Evolutionary conservation across 2,797 vertebrate genomes (phyloP).

Genomic region (Limnodromus scolopaceus): DNA sequence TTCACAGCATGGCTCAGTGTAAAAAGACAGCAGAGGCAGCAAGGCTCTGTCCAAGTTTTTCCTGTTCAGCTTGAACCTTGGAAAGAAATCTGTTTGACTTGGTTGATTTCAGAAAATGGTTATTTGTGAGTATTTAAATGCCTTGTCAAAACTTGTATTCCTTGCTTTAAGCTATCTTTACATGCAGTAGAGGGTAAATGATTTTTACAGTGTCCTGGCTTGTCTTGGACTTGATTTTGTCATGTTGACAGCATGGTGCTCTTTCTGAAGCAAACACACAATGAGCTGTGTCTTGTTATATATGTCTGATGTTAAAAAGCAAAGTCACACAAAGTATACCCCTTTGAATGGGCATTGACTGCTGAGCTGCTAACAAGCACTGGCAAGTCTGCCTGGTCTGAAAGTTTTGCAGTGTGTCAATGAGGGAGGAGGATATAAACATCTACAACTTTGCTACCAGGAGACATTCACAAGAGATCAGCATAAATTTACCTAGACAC

Average conservation of each 20-base stretch:
- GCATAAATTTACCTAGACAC: background rate
- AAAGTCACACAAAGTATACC: background rate
- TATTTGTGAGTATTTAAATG: constrained; percentile 57
- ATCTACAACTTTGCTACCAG: background rate
- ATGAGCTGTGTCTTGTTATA: constrained; percentile 62
- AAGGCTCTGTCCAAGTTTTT: background rate
- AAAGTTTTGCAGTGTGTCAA: constrained; percentile 8
- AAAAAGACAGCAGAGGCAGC: background rate
- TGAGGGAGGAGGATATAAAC: background rate
- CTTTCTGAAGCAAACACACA: constrained; percentile 60
- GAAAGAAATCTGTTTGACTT: background rate
- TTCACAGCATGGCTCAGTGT: background rate
- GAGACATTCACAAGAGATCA: background rate
- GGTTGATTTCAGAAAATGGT: background rate
- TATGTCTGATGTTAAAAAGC: constrained; percentile 47
- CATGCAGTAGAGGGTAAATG: constrained; percentile 44
- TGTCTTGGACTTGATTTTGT: constrained; percentile 68
- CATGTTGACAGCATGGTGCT: constrained; percentile 58
- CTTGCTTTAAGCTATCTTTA: constrained; percentile 48
- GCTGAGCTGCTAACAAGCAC: background rate
- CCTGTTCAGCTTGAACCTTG: background rate
- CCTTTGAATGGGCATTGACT: background rate
- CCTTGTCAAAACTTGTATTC: constrained; percentile 46
- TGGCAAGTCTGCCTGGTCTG: background rate
- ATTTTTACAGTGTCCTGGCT: constrained; percentile 54